Base-by-base conservation (phyloP, 2,797 vertebrate species). In the Sternotherus odoratus region DNA sequence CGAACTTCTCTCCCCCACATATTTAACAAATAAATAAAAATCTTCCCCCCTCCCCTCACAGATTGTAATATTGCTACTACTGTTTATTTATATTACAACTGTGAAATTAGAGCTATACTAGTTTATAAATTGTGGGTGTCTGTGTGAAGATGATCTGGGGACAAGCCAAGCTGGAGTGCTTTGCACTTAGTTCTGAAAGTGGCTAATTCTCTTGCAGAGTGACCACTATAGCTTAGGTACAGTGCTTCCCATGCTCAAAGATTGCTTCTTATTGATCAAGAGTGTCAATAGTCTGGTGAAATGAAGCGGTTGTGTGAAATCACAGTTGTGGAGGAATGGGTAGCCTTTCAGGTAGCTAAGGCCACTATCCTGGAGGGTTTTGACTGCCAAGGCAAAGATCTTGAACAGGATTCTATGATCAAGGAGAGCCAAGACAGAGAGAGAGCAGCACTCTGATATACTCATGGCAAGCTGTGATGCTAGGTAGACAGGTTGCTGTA, bases 271-370 rank as follows among this genome's bases (percentile, higher is more conserved):
- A 21, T n/a, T 89, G 54, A 28, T 21, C 88, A 86, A 26, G 86
- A 77, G 39, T 75, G 11, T 89, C 51, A 50, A 88, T 91, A 79
- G 12, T 94, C 53, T 79, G 69, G 39, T 39, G 74, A 85, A 89
- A 56, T 0, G 1, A 17, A 82, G 24, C 33, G 0, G 0, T 5
- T 0, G 0, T 3, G 5, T 1, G 23, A 12, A 23, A 23, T 4
- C 33, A 26, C n/a, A 5, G 39, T 33, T 51, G 8, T 63, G 66
- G 51, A 36, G 50, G n/a, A 16, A 8, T 72, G 1, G 26, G 13
- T 36, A 57, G 5, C 60, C 63, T 82, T 36, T 33, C 53, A 60
- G 75, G 69, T 51, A 80, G 8, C 28, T 43, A 12, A 78, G 50
- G 43, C 87, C 12, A 2, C 28, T 50, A 80, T n/a, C 80, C 48